phyloP scores from a whole-genome alignment of 2,113 vertebrate genomes.

The Agapornis roseicollis region DNA sequence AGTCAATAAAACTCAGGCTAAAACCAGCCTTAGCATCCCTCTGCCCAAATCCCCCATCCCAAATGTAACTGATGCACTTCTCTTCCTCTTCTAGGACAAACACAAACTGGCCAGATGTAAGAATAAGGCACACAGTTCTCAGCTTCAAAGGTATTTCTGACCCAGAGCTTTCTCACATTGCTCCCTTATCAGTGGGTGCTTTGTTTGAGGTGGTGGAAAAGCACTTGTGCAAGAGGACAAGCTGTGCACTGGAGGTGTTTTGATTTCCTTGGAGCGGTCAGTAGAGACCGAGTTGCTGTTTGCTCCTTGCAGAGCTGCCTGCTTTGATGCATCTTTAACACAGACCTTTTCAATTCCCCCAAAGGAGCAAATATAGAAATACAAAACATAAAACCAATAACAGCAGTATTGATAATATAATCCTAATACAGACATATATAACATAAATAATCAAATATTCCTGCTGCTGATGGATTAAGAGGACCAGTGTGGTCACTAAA shows the following conservation, averaged over 20 bases:
- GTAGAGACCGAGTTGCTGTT: background rate
- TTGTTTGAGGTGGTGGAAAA: background rate
- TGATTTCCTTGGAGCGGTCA: background rate
- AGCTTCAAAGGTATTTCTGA: background rate
- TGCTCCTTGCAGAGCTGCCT: background rate
- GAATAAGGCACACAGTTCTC: background rate
- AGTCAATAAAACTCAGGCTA: background rate
- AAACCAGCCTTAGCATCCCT: background rate
- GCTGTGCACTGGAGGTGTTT: background rate
- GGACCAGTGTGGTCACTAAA: background rate
- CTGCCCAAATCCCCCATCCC: rapidly evolving
- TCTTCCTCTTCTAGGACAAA: background rate
- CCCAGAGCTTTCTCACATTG: background rate
- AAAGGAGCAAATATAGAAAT: background rate
- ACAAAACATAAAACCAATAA: background rate
- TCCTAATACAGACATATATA: background rate
- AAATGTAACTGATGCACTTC: rapidly evolving
- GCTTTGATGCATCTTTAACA: background rate
- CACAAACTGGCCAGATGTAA: rapidly evolving
- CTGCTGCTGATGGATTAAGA: background rate
- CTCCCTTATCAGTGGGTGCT: background rate
- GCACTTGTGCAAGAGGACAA: background rate
- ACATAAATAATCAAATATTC: background rate
- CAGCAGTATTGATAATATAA: background rate
- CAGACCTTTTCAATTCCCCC: background rate